Conservation (phyloP, 1,140 invertebrate species). For the Paraescarpia echinospica region DNA sequence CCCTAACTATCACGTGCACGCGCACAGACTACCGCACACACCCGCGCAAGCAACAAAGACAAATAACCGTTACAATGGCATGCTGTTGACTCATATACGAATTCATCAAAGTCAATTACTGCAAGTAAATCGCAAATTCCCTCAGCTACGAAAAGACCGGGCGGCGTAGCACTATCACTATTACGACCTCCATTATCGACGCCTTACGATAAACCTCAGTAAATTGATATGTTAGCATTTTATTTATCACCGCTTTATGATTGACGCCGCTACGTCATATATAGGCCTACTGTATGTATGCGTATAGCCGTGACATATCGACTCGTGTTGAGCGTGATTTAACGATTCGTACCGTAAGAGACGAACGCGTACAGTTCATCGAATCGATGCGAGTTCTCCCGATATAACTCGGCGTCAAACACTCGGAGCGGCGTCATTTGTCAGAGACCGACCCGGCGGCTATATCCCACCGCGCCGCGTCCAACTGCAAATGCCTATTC, state of each 20-base stretch:
- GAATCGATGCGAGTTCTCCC: background rate
- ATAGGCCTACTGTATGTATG: background rate
- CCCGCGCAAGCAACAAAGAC: background rate
- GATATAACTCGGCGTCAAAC: background rate
- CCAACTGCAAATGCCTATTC: background rate
- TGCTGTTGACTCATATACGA: background rate
- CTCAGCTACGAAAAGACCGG: background rate
- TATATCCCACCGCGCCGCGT: background rate
- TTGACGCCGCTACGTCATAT: background rate
- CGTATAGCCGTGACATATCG: background rate
- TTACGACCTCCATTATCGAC: background rate
- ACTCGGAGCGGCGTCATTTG: background rate
- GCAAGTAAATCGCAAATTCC: background rate
- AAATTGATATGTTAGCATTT: background rate
- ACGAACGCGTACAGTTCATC: background rate
- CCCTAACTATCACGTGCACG: background rate
- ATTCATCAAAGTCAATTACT: background rate
- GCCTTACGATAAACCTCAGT: background rate
- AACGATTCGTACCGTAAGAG: background rate
- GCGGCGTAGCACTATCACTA: background rate
- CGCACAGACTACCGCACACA: background rate
- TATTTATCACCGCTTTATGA: background rate
- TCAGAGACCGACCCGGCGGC: background rate
- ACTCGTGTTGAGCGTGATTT: background rate
- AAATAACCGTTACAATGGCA: background rate